These are phyloP conservation scores for Pteronura brasiliensis DNA, from an alignment of 2,113 vertebrate species.

Conservation along the genomic window DNA sequence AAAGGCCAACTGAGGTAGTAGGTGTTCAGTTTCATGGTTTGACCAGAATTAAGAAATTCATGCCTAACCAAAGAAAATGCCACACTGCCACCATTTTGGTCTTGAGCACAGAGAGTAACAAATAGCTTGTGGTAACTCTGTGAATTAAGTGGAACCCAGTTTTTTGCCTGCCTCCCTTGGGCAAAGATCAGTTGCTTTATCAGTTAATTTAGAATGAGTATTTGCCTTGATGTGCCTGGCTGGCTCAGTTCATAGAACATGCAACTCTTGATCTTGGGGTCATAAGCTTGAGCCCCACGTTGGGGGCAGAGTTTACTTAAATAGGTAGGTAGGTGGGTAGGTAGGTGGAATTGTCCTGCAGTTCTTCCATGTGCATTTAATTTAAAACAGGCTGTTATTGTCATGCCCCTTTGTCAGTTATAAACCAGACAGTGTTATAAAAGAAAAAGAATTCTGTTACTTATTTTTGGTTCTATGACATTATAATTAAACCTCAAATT, in stretches of 20 bases:
- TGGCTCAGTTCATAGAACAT: background rate
- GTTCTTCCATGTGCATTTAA: background rate
- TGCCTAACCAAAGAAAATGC: background rate
- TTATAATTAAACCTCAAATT: slow-evolving; percentile 29
- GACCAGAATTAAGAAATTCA: background rate
- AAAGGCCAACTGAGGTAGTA: background rate
- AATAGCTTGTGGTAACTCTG: background rate
- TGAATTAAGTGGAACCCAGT: background rate
- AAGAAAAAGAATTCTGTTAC: background rate
- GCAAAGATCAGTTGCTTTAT: slow-evolving; percentile 4
- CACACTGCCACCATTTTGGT: background rate
- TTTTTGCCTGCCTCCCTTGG: background rate
- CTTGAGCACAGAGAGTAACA: background rate
- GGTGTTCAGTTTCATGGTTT: background rate
- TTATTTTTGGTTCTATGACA: slow-evolving; percentile 39
- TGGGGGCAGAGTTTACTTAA: background rate
- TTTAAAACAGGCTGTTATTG: background rate
- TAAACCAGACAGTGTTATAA: slow-evolving; percentile 2
- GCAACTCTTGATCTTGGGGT: background rate
- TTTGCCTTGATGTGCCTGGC: background rate
- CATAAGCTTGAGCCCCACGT: background rate
- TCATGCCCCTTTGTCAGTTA: background rate
- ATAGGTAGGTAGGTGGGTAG: background rate
- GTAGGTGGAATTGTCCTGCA: background rate
- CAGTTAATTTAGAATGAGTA: slow-evolving; percentile 26